A percentile compares a stretch with the other conserved stretches of the same genome.
Conservation (phyloP, 2,888 invertebrate genomes). For the Sabellastarte sp. region DNA sequence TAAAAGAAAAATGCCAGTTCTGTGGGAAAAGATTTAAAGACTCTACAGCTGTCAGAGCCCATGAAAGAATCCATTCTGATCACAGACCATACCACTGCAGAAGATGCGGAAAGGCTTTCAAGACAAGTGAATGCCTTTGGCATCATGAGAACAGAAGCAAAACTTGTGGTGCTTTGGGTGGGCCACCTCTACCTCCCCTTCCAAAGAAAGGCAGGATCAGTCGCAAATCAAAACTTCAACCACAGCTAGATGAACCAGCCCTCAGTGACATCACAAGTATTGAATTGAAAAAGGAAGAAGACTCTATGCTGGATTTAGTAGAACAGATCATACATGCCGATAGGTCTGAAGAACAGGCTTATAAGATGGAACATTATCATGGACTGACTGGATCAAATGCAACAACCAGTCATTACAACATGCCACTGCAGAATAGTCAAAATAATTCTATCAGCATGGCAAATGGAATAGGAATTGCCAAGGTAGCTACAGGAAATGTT, state of each 20-base stretch:
- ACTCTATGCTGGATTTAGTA: not conserved
- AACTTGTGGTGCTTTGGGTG: constrained; percentile 26
- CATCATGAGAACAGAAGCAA: constrained; percentile 36
- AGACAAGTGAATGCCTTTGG: constrained; percentile 36
- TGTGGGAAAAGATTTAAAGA: constrained; percentile 36
- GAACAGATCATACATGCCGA: not conserved
- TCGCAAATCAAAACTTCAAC: not conserved
- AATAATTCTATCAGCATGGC: no score
- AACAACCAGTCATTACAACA: no score
- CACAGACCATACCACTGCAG: constrained; percentile 30
- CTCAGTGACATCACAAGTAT: not conserved
- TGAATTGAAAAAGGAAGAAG: not conserved
- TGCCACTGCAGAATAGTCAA: not conserved
- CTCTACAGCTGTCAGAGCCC: constrained; percentile 36
- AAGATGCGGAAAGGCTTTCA: constrained; percentile 32
- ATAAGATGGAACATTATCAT: not conserved
- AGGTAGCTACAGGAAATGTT: no score
- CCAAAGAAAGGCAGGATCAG: not conserved
- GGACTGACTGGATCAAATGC: not conserved
- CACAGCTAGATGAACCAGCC: not conserved
- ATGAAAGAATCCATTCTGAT: constrained; percentile 35
- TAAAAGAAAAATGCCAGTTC: constrained; percentile 29
- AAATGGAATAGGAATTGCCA: no score
- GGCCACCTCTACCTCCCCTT: not conserved
- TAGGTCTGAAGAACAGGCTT: not conserved